A percentile compares a stretch with the other conserved stretches of the same genome.
These are phyloP conservation scores for Trichogramma evanescens DNA, from an alignment of 2,888 invertebrate species.

Conservation along the genomic window DNA sequence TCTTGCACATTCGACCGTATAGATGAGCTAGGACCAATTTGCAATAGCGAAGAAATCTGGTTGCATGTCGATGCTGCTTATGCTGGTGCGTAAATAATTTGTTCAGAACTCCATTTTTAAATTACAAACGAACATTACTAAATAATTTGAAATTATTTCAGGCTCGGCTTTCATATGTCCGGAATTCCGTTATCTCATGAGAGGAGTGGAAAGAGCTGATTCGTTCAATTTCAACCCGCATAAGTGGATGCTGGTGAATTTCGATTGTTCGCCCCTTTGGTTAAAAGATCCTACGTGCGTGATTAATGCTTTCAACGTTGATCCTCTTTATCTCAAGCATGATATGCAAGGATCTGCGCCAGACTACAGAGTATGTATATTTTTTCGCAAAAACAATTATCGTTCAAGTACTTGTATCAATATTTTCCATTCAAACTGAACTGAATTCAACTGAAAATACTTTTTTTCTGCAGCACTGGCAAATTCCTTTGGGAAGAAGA, in stretches of 20 bases:
- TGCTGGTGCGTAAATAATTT: conserved; percentile 56
- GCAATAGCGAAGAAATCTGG: conserved; percentile 73
- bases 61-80: conserved; percentile 96
- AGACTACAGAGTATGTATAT: conserved; percentile 67
- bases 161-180: conserved; percentile 92
- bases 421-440: not conserved
- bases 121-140: not conserved
- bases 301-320: conserved; percentile 93
- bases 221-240: conserved; percentile 99
- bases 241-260: conserved; percentile 98
- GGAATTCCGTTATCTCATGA: conserved; percentile 86
- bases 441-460: no score
- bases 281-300: conserved; percentile 81
- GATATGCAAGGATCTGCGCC: conserved; percentile 84
- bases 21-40: conserved; percentile 86
- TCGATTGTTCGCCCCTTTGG: conserved; percentile 99
- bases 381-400: not conserved
- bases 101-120: not conserved
- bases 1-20: conserved; percentile 90
- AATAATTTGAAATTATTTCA: conserved; percentile 21
- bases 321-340: conserved; percentile 93
- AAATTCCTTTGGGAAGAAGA: conserved; percentile 87
- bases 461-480: conserved; percentile 71
- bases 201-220: conserved; percentile 81
- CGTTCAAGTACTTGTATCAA: not conserved